phyloP scores from a whole-genome alignment of 1,140 invertebrate genomes.

The Eupeodes corollae region DNA sequence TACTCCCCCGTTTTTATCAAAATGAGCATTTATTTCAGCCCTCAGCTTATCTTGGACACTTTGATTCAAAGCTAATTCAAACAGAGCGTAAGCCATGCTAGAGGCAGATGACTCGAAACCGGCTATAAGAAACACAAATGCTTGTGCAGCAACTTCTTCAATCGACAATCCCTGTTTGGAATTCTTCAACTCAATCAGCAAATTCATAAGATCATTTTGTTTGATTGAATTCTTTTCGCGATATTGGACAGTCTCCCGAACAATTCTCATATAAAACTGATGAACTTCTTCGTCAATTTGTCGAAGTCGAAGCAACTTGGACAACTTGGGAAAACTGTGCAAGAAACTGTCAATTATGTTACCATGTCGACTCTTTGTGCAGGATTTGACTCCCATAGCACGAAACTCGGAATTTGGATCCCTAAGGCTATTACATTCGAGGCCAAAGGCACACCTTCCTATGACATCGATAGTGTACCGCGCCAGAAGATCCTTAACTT shows the following conservation, averaged over 20 bases:
- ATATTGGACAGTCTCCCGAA: slow-evolving; percentile 24
- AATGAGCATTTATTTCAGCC: slow-evolving; percentile 38
- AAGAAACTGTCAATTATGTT: slow-evolving; percentile 13
- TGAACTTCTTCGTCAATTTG: slow-evolving; percentile 23
- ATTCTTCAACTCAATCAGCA: slow-evolving; percentile 18
- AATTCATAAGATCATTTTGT: slow-evolving; percentile 30
- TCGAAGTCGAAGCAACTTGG: slow-evolving; percentile 19
- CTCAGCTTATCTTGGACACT: slow-evolving; percentile 39
- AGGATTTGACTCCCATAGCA: slow-evolving; percentile 23
- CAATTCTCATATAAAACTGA: slow-evolving; percentile 27
- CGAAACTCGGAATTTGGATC: slow-evolving; percentile 41
- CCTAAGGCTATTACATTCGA: slow-evolving; percentile 35
- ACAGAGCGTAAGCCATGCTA: slow-evolving; percentile 40
- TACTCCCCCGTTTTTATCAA: slow-evolving; percentile 24
- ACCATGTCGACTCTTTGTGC: slow-evolving; percentile 12
- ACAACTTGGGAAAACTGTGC: slow-evolving; percentile 20
- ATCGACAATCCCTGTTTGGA: slow-evolving; percentile 7
- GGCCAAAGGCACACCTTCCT: slow-evolving; percentile 37
- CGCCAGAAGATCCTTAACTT: slow-evolving; percentile 34
- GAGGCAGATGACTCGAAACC: slow-evolving; percentile 50
- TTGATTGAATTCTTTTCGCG: slow-evolving; percentile 24
- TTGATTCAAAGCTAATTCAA: slow-evolving; percentile 41
- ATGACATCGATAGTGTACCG: slow-evolving; percentile 40
- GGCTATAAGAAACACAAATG: slow-evolving; percentile 42
- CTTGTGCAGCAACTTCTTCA: slow-evolving; percentile 34